A percentile compares a stretch with the other conserved stretches of the same genome.
These are phyloP conservation scores for Acrocera orbiculus DNA, from an alignment of 2,888 invertebrate genomes.

Conservation along the genomic window DNA sequence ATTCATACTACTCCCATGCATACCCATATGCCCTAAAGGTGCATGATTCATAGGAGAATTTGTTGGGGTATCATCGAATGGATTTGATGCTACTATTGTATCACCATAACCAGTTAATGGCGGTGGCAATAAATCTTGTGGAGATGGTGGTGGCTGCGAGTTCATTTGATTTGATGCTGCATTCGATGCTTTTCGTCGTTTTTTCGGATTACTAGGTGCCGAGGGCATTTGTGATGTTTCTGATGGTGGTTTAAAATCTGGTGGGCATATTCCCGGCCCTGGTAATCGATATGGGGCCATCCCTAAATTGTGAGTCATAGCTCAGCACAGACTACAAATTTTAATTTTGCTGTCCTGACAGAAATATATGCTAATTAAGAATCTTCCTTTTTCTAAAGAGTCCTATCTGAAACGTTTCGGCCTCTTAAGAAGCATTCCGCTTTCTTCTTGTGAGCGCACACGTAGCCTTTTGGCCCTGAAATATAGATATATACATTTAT, in stretches of 20 bases:
- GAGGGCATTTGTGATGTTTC: constrained; percentile 53
- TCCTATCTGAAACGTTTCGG: constrained; percentile 11
- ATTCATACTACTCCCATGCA: constrained; percentile 20
- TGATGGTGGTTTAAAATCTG: constrained; percentile 56
- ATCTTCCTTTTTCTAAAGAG: background rate
- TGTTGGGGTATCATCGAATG: constrained; percentile 68
- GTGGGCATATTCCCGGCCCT: constrained; percentile 48
- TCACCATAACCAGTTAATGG: constrained; percentile 77
- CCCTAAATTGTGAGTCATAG: constrained; percentile 66
- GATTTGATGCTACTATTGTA: constrained; percentile 86
- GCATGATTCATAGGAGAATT: constrained; percentile 34
- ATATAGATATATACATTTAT: too few relatives aligned
- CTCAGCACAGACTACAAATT: constrained; percentile 2
- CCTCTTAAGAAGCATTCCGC: constrained; percentile 11
- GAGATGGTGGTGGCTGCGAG: constrained; percentile 52
- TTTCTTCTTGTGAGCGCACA: constrained; percentile 11
- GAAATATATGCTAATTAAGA: background rate
- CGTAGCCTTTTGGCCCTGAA: constrained; percentile 11
- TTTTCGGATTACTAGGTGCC: constrained; percentile 71
- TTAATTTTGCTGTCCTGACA: background rate
- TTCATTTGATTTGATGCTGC: constrained; percentile 39
- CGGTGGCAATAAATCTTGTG: constrained; percentile 61
- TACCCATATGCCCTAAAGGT: constrained; percentile 15
- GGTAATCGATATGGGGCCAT: constrained; percentile 65
- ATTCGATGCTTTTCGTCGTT: constrained; percentile 65